Conservation (phyloP, 2,113 vertebrate genomes). For the Ammodytes dubius region DNA sequence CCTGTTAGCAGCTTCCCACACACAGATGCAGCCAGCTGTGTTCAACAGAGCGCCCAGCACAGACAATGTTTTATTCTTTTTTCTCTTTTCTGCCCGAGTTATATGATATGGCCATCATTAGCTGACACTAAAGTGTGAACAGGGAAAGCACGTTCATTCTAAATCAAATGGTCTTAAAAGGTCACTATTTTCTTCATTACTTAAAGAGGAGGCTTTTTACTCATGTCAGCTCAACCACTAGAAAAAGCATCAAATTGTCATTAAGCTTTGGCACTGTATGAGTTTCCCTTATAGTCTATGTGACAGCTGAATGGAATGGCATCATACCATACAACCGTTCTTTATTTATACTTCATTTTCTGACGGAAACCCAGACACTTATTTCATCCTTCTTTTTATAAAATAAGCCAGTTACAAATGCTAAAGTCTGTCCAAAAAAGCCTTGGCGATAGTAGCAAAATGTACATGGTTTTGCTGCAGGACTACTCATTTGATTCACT, state of each 20-base stretch:
- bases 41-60: background rate
- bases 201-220: background rate
- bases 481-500: too few relatives aligned
- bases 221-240: constrained; percentile 8
- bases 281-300: constrained; percentile 15
- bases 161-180: constrained; percentile 37
- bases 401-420: background rate
- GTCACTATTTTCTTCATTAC: background rate
- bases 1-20: constrained; percentile 29
- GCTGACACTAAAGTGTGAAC: constrained; percentile 21
- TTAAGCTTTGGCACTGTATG: constrained; percentile 17
- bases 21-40: constrained; percentile 34
- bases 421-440: background rate
- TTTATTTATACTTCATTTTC: constrained; percentile 19
- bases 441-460: too few relatives aligned
- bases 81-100: constrained; percentile 5
- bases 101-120: constrained; percentile 31
- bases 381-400: background rate
- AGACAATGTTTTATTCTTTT: background rate
- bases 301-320: constrained; percentile 46
- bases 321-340: constrained; percentile 2
- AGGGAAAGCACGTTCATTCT: constrained; percentile 40
- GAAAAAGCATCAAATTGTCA: constrained; percentile 20
- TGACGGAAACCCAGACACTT: background rate
- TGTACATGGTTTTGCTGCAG: too few relatives aligned